A percentile compares a stretch with the other conserved stretches of the same genome.
Evolutionary conservation across 2,888 invertebrate species (phyloP).

Genomic region (Himalopsyche tibetana): DNA sequence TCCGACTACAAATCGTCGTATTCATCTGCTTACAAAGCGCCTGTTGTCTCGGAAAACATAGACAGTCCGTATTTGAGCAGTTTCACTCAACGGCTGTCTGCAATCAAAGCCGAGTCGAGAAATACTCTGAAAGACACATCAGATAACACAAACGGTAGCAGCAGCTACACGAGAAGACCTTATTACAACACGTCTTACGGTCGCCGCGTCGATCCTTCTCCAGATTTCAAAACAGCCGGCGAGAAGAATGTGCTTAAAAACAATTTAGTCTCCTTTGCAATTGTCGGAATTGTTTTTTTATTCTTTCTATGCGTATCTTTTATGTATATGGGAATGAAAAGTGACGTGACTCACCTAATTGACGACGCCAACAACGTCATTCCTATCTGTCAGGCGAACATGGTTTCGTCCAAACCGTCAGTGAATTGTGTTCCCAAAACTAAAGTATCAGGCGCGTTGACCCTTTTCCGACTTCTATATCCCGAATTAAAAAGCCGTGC

Average conservation of each 20-base stretch:
- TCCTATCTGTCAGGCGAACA: slow-evolving; percentile 77
- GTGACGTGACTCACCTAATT: slow-evolving; percentile 76
- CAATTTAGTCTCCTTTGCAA: slow-evolving; percentile 80
- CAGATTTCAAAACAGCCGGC: slow-evolving; percentile 72
- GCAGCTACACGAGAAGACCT: slow-evolving; percentile 70
- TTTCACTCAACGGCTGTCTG: slow-evolving; percentile 80
- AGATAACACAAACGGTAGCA: slow-evolving; percentile 73
- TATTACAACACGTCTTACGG: slow-evolving; percentile 70
- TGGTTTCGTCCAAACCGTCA: slow-evolving; percentile 76
- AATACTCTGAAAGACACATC: slow-evolving; percentile 68
- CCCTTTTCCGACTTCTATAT: slow-evolving; percentile 80
- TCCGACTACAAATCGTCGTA: slow-evolving; percentile 51
- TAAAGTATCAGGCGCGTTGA: slow-evolving; percentile 79
- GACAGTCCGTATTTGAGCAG: slow-evolving; percentile 85
- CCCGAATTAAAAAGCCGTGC: slow-evolving; percentile 80
- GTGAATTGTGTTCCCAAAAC: slow-evolving; percentile 82
- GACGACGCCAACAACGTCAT: slow-evolving; percentile 78
- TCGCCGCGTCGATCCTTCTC: slow-evolving; percentile 70
- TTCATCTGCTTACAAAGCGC: slow-evolving; percentile 70
- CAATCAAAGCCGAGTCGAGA: slow-evolving; percentile 71
- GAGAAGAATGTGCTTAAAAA: slow-evolving; percentile 78
- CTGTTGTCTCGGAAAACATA: slow-evolving; percentile 73
- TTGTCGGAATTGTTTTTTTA: slow-evolving; percentile 79
- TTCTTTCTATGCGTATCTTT: slow-evolving; percentile 83
- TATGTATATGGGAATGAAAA: slow-evolving; percentile 82